Percentiles rank a stretch among this genome's conserved stretches.
phyloP scores from a whole-genome alignment of 2,797 vertebrate genomes.

The Huso huso region DNA sequence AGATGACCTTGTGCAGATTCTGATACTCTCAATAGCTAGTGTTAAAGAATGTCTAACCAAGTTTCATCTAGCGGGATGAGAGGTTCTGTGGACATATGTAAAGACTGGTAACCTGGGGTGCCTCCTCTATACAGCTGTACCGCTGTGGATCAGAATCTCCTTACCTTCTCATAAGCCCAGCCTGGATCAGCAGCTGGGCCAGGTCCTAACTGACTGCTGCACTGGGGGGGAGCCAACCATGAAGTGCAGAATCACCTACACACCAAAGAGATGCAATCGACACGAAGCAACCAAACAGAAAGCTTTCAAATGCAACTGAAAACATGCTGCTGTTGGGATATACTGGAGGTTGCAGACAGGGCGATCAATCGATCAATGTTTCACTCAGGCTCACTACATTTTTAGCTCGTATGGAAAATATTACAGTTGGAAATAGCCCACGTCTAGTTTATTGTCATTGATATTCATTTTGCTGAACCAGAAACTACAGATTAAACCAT shows the following conservation, averaged over 20 bases:
- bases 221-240: conserved; percentile 88
- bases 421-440: no score
- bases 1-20: no score
- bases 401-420: no score
- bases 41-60: no score
- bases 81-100: background rate
- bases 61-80: background rate
- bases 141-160: no score
- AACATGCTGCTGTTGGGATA: background rate
- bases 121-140: background rate
- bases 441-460: no score
- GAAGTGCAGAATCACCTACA: conserved; percentile 79
- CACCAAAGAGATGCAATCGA: no score
- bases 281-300: background rate
- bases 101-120: background rate
- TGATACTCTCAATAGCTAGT: no score
- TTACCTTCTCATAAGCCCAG: conserved; percentile 87
- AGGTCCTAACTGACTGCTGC: conserved; percentile 85
- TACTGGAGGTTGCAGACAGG: background rate
- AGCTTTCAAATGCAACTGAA: background rate
- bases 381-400: no score
- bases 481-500: no score
- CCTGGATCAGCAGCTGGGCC: conserved; percentile 79
- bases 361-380: no score
- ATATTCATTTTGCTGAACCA: no score